Evolutionary conservation across 2,888 invertebrate genomes (phyloP).

Genomic region (Leucophora obtusa): DNA sequence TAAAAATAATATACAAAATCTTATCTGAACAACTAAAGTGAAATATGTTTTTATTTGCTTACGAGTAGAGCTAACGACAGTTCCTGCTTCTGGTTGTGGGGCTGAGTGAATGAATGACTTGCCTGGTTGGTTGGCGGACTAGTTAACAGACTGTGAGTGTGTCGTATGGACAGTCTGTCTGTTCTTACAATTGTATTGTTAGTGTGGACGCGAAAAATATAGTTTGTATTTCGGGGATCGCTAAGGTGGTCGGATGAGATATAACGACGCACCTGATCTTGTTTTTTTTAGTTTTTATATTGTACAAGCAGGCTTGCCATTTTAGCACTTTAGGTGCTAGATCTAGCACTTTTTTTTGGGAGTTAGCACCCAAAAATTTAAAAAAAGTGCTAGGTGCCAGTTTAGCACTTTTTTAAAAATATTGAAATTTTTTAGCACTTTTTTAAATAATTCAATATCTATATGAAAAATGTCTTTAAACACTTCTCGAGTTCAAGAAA

Average conservation of each 20-base stretch:
- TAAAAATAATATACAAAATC: conserved; percentile 36
- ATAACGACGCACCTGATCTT: conserved; percentile 69
- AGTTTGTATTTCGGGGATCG: not conserved
- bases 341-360: too few species aligned
- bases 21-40: conserved; percentile 54
- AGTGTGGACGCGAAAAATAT: conserved; percentile 42
- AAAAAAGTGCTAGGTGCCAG: too few species aligned
- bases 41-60: conserved; percentile 70
- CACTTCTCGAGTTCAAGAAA: too few species aligned
- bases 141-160: not conserved
- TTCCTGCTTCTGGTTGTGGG: conserved; percentile 72
- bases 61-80: conserved; percentile 66
- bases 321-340: too few species aligned
- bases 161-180: not conserved
- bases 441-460: too few species aligned
- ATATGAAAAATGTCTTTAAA: too few species aligned
- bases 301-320: too few species aligned
- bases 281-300: conserved; percentile 31
- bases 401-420: too few species aligned
- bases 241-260: conserved; percentile 5
- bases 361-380: too few species aligned
- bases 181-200: conserved; percentile 33
- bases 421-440: too few species aligned
- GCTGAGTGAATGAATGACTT: conserved; percentile 43
- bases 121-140: conserved; percentile 2